Evolutionary conservation across 2,113 vertebrate genomes (phyloP).

Genomic region (Pedionomus torquatus): DNA sequence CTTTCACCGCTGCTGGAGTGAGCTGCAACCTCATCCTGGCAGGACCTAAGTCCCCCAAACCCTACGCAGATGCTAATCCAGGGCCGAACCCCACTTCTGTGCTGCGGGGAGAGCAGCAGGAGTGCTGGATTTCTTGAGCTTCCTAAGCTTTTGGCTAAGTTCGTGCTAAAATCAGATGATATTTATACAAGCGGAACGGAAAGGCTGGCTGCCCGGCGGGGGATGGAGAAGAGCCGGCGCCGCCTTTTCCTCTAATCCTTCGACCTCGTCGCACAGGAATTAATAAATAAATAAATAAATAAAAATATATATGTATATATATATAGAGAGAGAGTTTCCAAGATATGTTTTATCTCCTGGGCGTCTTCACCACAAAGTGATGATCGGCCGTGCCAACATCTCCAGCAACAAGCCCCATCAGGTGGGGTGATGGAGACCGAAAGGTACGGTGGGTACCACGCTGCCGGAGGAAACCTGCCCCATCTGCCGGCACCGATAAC

Average conservation of each 20-base stretch:
- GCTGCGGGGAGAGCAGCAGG: accelerated
- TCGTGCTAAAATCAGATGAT: neutral
- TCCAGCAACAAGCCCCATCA: neutral
- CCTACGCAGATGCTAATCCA: neutral
- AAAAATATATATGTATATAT: no score
- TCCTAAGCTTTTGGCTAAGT: neutral
- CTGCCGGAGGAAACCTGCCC: neutral
- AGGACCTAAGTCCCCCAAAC: neutral
- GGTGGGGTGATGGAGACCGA: accelerated
- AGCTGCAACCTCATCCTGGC: neutral
- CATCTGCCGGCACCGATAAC: neutral
- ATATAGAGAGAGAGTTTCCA: no score
- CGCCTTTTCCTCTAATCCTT: neutral
- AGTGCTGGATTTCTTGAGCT: neutral
- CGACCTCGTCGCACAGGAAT: neutral
- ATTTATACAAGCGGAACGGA: neutral
- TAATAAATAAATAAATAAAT: neutral
- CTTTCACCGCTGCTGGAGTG: neutral
- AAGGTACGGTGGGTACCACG: accelerated
- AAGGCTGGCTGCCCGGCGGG: neutral
- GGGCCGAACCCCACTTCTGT: neutral
- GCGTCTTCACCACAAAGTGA: neutral
- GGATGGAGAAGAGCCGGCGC: accelerated
- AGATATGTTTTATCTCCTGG: neutral
- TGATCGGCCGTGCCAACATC: neutral